Base-by-base conservation (phyloP, 2,113 vertebrate species). In the Reinhardtius hippoglossoides region DNA sequence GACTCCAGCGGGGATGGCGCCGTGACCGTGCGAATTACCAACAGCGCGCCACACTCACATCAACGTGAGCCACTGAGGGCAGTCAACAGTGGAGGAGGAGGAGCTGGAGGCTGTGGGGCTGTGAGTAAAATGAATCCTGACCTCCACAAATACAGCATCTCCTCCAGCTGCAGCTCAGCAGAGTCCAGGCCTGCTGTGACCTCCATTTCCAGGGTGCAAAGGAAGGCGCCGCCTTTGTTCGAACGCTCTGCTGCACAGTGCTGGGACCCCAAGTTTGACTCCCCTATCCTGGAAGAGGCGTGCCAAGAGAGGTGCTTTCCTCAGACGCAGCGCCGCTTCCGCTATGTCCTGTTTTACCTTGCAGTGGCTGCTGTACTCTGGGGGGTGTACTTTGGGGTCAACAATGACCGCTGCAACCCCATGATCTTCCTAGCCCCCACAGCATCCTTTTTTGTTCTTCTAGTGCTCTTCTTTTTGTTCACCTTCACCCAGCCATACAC, bases 191-290 rank as follows among this genome's bases (percentile, higher is more conserved):
- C 95, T 12, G 91, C 94, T 15, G 76, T 87, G 21, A 90, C 88
- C 58, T 92, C 92, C 55, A 54, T 86, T 1, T 81, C 93, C 26
- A 93, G 94, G 73, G 90, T 87, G 54, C 92, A 89, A 3, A 91
- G 88, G 86, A 95, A 93, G 81, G 93, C 96, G 20, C 98, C 97
- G 0, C 97, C 96, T 80, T 94, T 99, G 64, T 99, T 99, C 10
- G 98, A 99, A 84, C 94, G 98, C 89, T 98, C 98, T 2, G 97
- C 97, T 8, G 93, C 95, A 35, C 96, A 96, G 69, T 99, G 97
- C 95, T 99, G 98, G 98, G 95, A 98, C 92, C 98, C 97, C 77
- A 96, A 95, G 88, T 99, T 99, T 44, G 97, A 99, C 93, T 99
- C 98, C 0, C 83, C 95, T 69, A 96, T 97, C 76, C 91, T 99